A percentile compares a stretch with the other conserved stretches of the same genome.
Conservation (phyloP, 2,888 invertebrate genomes). For the Synergus umbraculus region DNA sequence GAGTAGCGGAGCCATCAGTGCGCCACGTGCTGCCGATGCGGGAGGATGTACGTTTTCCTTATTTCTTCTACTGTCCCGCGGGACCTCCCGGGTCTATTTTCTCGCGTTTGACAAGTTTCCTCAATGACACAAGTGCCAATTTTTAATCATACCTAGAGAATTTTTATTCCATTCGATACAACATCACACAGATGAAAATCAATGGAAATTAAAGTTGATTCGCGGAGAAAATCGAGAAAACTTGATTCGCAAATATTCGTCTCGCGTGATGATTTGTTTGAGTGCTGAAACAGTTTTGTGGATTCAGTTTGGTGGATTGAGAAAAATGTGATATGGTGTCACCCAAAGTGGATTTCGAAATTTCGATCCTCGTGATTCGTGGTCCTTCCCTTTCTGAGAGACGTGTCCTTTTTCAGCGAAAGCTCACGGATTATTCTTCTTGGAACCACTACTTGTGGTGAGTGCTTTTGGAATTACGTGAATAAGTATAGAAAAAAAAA, state of each 20-base stretch:
- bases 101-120: slow-evolving; percentile 39
- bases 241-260: background rate
- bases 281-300: slow-evolving; percentile 32
- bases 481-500: background rate
- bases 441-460: slow-evolving; percentile 74
- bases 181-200: background rate
- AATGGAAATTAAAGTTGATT: background rate
- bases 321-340: slow-evolving; percentile 66
- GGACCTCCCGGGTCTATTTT: slow-evolving; percentile 24
- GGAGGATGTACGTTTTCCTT: slow-evolving; percentile 69
- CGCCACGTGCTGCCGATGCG: slow-evolving; percentile 77
- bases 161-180: background rate
- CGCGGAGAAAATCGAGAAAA: background rate
- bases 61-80: slow-evolving; percentile 32
- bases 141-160: background rate
- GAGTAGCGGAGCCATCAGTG: slow-evolving; percentile 74
- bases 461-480: slow-evolving; percentile 56
- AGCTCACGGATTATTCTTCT: slow-evolving; percentile 68
- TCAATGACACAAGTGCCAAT: slow-evolving; percentile 37
- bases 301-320: slow-evolving; percentile 46
- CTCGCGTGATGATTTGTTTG: background rate
- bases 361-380: slow-evolving; percentile 56
- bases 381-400: slow-evolving; percentile 51
- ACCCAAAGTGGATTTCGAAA: slow-evolving; percentile 57
- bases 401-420: slow-evolving; percentile 51